phyloP scores from a whole-genome alignment of 2,797 vertebrate species.

The Siniperca obscura region DNA sequence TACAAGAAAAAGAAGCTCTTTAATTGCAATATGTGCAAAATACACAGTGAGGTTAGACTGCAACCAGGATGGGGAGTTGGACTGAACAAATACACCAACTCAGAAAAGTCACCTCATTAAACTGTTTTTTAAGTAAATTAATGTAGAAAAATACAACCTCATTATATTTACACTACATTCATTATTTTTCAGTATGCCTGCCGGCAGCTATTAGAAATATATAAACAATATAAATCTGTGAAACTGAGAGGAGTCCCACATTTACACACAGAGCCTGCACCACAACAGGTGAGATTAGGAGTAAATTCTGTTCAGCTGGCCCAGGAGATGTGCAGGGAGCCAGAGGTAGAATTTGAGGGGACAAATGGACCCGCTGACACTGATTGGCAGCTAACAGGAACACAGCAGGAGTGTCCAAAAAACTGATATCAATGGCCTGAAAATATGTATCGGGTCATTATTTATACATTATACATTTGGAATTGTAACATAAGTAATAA shows the following conservation, averaged over 20 bases:
- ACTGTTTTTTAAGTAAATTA: background rate
- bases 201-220: background rate
- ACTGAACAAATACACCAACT: conserved; percentile 15
- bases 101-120: conserved; percentile 18
- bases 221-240: conserved; percentile 18
- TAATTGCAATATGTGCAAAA: conserved; percentile 10
- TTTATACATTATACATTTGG: background rate
- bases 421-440: background rate
- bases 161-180: conserved; percentile 22
- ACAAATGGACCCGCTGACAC: conserved; percentile 22
- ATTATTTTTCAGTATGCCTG: background rate
- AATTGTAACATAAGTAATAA: background rate
- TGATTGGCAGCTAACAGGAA: background rate
- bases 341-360: conserved; percentile 17
- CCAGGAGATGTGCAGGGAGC: background rate
- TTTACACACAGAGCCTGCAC: background rate
- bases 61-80: background rate
- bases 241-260: background rate
- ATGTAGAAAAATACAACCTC: conserved; percentile 3
- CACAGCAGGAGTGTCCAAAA: background rate
- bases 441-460: too few species aligned
- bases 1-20: background rate
- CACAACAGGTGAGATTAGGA: conserved; percentile 29
- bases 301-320: background rate
- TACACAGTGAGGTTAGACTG: background rate